These are phyloP conservation scores for Achroia grisella DNA, from an alignment of 1,140 invertebrate species.

Conservation along the genomic window DNA sequence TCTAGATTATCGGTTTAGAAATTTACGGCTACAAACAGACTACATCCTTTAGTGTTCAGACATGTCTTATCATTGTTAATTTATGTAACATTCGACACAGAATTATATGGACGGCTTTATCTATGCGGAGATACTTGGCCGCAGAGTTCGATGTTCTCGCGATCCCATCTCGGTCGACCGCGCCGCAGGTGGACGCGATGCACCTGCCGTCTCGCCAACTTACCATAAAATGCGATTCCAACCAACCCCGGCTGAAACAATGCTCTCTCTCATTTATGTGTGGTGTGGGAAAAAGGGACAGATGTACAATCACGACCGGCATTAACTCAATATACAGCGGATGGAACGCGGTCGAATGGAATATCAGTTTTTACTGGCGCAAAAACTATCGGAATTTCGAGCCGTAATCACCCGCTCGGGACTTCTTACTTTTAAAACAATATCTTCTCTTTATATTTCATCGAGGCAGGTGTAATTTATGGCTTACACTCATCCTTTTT, in stretches of 20 bases:
- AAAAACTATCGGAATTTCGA: constrained; percentile 68
- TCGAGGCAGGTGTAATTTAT: constrained; percentile 58
- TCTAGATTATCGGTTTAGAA: constrained; percentile 20
- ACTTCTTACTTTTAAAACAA: constrained; percentile 59
- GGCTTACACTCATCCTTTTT: constrained; percentile 39
- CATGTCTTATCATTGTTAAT: constrained; percentile 53
- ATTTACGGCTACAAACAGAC: constrained; percentile 18
- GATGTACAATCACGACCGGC: constrained; percentile 54
- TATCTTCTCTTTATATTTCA: constrained; percentile 58
- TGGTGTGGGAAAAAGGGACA: constrained; percentile 24
- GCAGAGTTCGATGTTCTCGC: constrained; percentile 33
- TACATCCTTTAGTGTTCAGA: constrained; percentile 28
- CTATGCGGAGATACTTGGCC: constrained; percentile 37
- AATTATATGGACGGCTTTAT: constrained; percentile 49
- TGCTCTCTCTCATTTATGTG: constrained; percentile 35
- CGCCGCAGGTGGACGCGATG: constrained; percentile 54
- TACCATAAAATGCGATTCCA: constrained; percentile 63
- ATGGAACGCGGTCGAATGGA: constrained; percentile 54
- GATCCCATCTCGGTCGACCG: constrained; percentile 35
- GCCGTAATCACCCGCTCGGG: constrained; percentile 53
- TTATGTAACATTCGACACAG: constrained; percentile 44
- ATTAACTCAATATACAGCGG: constrained; percentile 61
- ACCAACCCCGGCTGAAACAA: constrained; percentile 52
- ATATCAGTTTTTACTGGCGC: constrained; percentile 68
- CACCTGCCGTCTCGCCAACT: constrained; percentile 64